A percentile compares a stretch with the other conserved stretches of the same genome.
These are phyloP conservation scores for Coelinius sp. DNA, from an alignment of 2,888 invertebrate species.

Conservation along the genomic window DNA sequence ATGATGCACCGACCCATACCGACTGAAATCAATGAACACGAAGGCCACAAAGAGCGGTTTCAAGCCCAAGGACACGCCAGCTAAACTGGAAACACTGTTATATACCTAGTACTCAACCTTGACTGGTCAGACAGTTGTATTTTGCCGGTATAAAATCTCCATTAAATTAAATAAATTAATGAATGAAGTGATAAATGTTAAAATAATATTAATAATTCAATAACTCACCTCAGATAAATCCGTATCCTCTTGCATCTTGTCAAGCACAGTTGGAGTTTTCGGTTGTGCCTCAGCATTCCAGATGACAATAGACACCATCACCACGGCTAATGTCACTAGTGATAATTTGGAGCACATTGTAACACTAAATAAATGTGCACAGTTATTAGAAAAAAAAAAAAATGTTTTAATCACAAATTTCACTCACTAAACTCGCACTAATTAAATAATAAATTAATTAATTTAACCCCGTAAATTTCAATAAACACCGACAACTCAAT, in stretches of 20 bases:
- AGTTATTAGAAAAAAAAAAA: background rate
- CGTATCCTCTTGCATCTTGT: conserved; percentile 64
- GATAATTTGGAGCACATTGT: conserved; percentile 40
- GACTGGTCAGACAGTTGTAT: background rate
- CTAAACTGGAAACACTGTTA: conserved; percentile 2
- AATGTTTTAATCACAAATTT: background rate
- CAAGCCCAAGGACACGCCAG: conserved; percentile 41
- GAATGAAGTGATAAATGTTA: background rate
- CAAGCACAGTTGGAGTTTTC: conserved; percentile 54
- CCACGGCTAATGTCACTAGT: conserved; percentile 34
- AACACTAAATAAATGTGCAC: conserved; percentile 14
- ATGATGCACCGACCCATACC: background rate
- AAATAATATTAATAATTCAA: background rate
- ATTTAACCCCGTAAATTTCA: too few relatives aligned
- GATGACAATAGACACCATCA: conserved; percentile 39
- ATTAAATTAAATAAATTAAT: background rate
- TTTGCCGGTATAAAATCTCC: conserved; percentile 1
- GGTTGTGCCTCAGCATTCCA: conserved; percentile 40
- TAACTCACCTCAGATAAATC: conserved; percentile 62
- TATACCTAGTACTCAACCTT: conserved; percentile 6
- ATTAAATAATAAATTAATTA: background rate
- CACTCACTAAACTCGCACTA: background rate
- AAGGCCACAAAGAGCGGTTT: background rate
- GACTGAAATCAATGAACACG: background rate
- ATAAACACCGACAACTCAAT: background rate